Conservation (phyloP, 2,113 vertebrate genomes). For the Ophiodon elongatus region DNA sequence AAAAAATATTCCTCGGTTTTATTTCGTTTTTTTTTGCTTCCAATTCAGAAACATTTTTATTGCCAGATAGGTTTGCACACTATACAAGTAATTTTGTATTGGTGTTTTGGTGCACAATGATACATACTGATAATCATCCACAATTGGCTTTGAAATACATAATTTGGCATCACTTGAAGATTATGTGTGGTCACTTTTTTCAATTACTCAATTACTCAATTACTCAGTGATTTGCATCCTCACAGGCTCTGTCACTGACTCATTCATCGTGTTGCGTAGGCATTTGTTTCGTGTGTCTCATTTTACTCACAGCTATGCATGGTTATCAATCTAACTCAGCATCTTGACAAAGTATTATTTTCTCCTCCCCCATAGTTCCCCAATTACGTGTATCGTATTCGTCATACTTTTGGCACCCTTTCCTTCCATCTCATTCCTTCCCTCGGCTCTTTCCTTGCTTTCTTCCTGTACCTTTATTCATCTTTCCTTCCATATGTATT, state of each 20-base stretch:
- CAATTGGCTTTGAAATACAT: neutral
- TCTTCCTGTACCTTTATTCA: neutral
- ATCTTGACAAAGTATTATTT: constrained; percentile 22
- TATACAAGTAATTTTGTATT: neutral
- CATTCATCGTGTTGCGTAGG: neutral
- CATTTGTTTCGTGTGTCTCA: constrained; percentile 14
- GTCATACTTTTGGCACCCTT: neutral
- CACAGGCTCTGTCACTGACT: neutral
- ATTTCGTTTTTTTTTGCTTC: neutral
- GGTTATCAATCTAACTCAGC: constrained; percentile 24
- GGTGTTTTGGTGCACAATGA: neutral
- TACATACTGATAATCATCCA: neutral
- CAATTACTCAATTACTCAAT: neutral
- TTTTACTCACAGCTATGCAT: constrained; percentile 17
- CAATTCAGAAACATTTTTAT: neutral
- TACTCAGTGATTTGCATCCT: neutral
- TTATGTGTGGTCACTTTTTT: constrained; percentile 16
- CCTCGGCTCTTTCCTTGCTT: neutral
- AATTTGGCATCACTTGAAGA: neutral
- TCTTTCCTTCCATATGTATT: neutral
- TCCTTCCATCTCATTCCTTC: constrained; percentile 6
- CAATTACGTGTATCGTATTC: neutral
- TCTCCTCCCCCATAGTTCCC: neutral
- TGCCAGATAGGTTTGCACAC: neutral
- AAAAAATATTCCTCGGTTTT: neutral